A percentile compares a stretch with the other conserved stretches of the same genome.
Evolutionary conservation across 30 jellyfish, hydroid and myxozoan species (phyloP).

Genomic region (Aurelia aurita): DNA sequence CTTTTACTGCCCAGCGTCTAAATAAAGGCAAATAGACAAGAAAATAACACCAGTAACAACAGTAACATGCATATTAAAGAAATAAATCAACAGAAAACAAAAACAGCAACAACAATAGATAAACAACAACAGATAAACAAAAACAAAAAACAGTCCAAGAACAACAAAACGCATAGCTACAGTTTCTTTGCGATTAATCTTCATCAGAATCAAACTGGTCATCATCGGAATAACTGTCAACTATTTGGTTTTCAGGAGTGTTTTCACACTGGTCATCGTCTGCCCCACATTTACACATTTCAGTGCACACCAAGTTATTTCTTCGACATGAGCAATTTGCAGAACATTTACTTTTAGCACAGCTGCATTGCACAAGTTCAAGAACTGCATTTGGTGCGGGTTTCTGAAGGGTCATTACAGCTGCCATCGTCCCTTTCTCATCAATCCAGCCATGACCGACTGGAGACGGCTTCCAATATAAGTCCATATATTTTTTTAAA

Average conservation of each 20-base stretch:
- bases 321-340: conserved; percentile 38
- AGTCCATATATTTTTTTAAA: too few species aligned
- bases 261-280: conserved; percentile 23
- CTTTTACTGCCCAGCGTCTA: conserved; percentile 9
- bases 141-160: too few species aligned
- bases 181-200: neutral
- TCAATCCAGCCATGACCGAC: conserved; percentile 55
- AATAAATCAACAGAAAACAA: too few species aligned
- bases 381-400: conserved; percentile 50
- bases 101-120: too few species aligned
- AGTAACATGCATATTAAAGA: neutral
- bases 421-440: conserved; percentile 26
- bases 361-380: conserved; percentile 39
- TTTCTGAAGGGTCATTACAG: conserved; percentile 31
- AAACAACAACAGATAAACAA: too few species aligned
- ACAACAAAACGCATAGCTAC: conserved; percentile 6
- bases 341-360: conserved; percentile 37
- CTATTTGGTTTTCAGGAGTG: conserved; percentile 15
- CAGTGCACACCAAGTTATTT: conserved; percentile 35
- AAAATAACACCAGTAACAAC: neutral
- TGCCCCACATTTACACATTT: conserved; percentile 46
- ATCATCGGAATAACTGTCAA: too few species aligned
- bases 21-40: neutral
- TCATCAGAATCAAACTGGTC: conserved; percentile 43
- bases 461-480: conserved; percentile 54